Conservation (phyloP, 2,888 invertebrate genomes). For the Eustalomyia histrio region DNA sequence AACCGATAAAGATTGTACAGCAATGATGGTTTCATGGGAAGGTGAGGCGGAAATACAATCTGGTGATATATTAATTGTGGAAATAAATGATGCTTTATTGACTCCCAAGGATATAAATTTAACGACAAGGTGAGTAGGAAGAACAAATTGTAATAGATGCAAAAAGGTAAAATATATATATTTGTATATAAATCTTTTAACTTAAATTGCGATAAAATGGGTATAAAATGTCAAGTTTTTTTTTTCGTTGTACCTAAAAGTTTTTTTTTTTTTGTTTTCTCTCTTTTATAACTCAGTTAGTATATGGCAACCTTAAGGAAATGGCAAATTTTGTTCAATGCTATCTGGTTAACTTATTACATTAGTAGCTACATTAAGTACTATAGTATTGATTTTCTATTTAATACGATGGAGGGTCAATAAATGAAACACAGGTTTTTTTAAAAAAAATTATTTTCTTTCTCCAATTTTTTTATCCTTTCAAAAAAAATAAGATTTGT, state of each 20-base stretch:
- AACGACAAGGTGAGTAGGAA: slow-evolving; percentile 72
- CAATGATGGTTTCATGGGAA: slow-evolving; percentile 84
- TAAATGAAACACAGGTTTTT: too few relatives aligned
- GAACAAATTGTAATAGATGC: background rate
- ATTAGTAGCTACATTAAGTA: too few relatives aligned
- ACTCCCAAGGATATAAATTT: slow-evolving; percentile 73
- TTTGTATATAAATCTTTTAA: background rate
- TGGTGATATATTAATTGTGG: slow-evolving; percentile 86
- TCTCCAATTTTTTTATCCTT: too few relatives aligned
- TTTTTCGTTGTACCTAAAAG: background rate
- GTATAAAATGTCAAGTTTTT: background rate
- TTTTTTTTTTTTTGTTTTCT: too few relatives aligned
- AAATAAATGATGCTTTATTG: slow-evolving; percentile 84
- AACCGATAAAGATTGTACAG: slow-evolving; percentile 81
- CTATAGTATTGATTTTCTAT: too few relatives aligned
- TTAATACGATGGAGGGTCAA: too few relatives aligned
- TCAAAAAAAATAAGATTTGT: too few relatives aligned
- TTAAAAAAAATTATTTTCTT: too few relatives aligned
- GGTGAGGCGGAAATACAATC: slow-evolving; percentile 85
- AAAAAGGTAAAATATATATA: background rate
- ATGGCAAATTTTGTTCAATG: too few relatives aligned
- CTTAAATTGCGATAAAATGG: background rate
- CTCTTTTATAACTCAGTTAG: too few relatives aligned
- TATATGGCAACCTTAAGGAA: too few relatives aligned
- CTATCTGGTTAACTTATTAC: too few relatives aligned